Percentiles rank a stretch among this genome's conserved stretches.
Conservation (phyloP, 2,888 invertebrate species). For the Unio delphinus region DNA sequence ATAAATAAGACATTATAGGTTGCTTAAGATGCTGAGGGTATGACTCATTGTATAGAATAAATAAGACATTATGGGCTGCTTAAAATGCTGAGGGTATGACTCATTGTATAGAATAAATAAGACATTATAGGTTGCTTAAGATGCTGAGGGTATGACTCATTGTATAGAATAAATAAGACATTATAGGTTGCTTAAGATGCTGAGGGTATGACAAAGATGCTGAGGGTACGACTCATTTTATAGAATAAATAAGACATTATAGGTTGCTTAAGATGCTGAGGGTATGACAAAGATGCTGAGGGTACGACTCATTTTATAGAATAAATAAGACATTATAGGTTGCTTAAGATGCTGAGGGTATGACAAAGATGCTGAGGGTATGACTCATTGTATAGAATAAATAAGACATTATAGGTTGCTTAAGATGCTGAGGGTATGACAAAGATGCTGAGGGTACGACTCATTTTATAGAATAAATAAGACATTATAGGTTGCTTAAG, state of each 20-base stretch:
- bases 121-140: no score
- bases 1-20: no score
- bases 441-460: slow-evolving; percentile 80
- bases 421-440: no score
- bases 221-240: slow-evolving; percentile 76
- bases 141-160: slow-evolving; percentile 78
- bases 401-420: neutral
- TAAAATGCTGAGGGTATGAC: slow-evolving; percentile 79
- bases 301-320: slow-evolving; percentile 71
- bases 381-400: neutral
- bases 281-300: no score
- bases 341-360: no score
- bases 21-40: slow-evolving; percentile 79
- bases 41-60: neutral
- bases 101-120: neutral
- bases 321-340: neutral
- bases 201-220: no score
- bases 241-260: neutral
- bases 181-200: no score
- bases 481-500: no score
- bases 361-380: slow-evolving; percentile 85
- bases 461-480: neutral
- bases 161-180: neutral
- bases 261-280: no score
- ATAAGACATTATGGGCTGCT: neutral